Base-by-base conservation (phyloP, 2,888 invertebrate species). In the Caenorhabditis doughertyi region DNA sequence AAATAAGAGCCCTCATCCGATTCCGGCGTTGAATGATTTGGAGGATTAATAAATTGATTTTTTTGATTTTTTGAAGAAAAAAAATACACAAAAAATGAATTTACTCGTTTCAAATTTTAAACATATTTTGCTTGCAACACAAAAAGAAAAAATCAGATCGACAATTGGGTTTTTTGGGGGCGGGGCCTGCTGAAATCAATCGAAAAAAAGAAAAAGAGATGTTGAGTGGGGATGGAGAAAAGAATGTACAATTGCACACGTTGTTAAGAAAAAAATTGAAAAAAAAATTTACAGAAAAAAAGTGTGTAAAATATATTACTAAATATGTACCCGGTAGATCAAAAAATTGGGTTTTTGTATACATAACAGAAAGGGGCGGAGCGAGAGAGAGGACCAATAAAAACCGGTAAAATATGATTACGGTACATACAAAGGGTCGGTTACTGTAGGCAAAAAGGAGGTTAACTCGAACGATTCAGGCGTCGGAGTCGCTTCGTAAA, bases 401-500 rank as follows among this genome's bases (percentile, higher is more conserved):
- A 32, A 16, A 25, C 9, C 18, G 18, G 18, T 18, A 35, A 35
- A 5, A 29, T 25, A 3, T 3, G 7, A 21, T 65, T 25, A 9
- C 21, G 42, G 32, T 47, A 47, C 18, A 5, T 8, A 13, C 3
- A 16, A 29, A 13, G 27, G 51, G 35, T 7, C 32, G 4, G 9
- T n/a, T 53, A 23, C 32, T 16, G 21, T 68, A 27, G 42, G 0
- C 9, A 23, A 21, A 39, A 32, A 25, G 16, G 16, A 4, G 35
- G 2, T 11, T 56, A 56, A 21, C 21, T 21, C n/a, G 53, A 51
- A 47, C 79, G 77, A 44, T 73, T 73, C 39, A 73, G 64, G 4
- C 84, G 60, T 44, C 83, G 72, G 47, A 86, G 71, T 16, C 85
- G 56, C 49, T 88, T 88, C 39, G 84, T 81, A 42, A 81, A 85